phyloP scores from a whole-genome alignment of 2,113 vertebrate genomes.

The Thamnophis sirtalis region DNA sequence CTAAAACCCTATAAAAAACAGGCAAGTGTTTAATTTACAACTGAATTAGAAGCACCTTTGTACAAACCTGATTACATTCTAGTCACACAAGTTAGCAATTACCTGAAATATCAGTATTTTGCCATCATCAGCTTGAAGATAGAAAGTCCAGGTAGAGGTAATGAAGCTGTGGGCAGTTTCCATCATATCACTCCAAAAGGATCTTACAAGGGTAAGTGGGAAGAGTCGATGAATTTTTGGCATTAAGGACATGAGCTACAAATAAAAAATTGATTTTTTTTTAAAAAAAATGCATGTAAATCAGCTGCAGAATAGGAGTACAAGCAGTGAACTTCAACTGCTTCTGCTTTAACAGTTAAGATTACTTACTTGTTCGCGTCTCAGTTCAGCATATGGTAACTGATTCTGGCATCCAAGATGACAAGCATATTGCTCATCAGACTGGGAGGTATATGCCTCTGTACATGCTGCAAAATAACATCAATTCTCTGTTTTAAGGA shows the following conservation, averaged over 20 bases:
- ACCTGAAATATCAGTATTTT: slow-evolving; percentile 97
- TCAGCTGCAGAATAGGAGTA: neutral
- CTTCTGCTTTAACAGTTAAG: slow-evolving; percentile 49
- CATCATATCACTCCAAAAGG: slow-evolving; percentile 93
- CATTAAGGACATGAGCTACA: slow-evolving; percentile 89
- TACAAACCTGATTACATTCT: neutral
- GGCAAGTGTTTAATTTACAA: neutral
- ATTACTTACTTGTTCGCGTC: slow-evolving; percentile 87
- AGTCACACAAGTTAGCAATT: neutral
- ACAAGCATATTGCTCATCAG: slow-evolving; percentile 91
- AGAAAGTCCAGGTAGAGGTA: slow-evolving; percentile 93
- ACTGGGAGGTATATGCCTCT: slow-evolving; percentile 84
- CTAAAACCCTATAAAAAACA: neutral
- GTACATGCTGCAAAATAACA: slow-evolving; percentile 81
- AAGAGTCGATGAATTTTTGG: slow-evolving; percentile 93
- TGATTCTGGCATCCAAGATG: slow-evolving; percentile 93
- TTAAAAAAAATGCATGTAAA: neutral
- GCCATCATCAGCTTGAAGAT: slow-evolving; percentile 94
- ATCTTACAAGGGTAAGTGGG: slow-evolving; percentile 86
- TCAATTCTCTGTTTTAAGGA: slow-evolving; percentile 44
- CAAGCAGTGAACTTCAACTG: neutral
- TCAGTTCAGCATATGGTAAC: slow-evolving; percentile 86
- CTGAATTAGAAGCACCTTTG: slow-evolving; percentile 2
- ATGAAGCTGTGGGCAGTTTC: slow-evolving; percentile 93
- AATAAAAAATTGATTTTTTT: slow-evolving; percentile 27